Percentiles rank a stretch among this genome's conserved stretches.
Conservation (phyloP, 1,140 invertebrate species). For the Holcopasites calliopsidis region DNA sequence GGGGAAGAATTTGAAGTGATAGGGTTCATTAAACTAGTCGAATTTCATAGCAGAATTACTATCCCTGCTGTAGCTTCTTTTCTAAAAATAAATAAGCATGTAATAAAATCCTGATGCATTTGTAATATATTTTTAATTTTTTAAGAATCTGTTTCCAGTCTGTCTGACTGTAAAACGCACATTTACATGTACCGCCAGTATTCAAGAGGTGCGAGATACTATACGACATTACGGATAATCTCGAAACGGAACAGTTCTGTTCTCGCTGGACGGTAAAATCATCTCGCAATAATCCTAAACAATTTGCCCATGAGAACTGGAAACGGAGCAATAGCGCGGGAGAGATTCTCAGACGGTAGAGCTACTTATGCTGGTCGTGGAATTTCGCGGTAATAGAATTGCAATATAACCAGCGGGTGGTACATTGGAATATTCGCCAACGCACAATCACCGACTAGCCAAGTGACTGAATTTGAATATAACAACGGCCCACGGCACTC, state of each 20-base stretch:
- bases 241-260: too few relatives aligned
- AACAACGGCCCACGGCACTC: slow-evolving; percentile 69
- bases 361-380: slow-evolving; percentile 63
- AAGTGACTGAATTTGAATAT: slow-evolving; percentile 78
- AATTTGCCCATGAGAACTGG: slow-evolving; percentile 27
- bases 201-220: not conserved
- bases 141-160: too few relatives aligned
- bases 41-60: too few relatives aligned
- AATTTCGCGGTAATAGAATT: slow-evolving; percentile 62
- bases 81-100: too few relatives aligned
- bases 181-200: not conserved
- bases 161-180: too few relatives aligned
- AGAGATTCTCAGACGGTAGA: slow-evolving; percentile 28
- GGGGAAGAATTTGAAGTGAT: too few relatives aligned
- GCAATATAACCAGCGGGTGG: slow-evolving; percentile 42
- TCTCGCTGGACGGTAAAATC: slow-evolving; percentile 26
- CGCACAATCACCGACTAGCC: slow-evolving; percentile 73
- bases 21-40: too few relatives aligned
- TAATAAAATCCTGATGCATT: too few relatives aligned
- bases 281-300: slow-evolving; percentile 55
- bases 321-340: slow-evolving; percentile 6
- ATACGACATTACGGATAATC: not conserved
- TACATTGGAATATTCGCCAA: slow-evolving; percentile 72
- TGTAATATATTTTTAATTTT: too few relatives aligned
- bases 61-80: too few relatives aligned